A percentile compares a stretch with the other conserved stretches of the same genome.
Evolutionary conservation across 2,888 invertebrate species (phyloP).

Genomic region (Noctua janthe): DNA sequence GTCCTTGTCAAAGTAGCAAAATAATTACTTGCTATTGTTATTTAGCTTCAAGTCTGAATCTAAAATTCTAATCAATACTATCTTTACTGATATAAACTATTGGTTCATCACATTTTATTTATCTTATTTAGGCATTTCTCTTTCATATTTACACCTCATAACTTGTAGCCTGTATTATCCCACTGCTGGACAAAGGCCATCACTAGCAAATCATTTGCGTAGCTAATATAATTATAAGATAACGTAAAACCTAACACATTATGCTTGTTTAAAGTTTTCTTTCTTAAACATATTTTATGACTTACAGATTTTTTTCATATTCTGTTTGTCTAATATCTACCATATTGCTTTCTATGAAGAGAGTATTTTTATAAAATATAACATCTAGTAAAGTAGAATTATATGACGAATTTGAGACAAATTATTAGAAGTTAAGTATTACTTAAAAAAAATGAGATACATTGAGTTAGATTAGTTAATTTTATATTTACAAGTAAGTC

Average conservation of each 20-base stretch:
- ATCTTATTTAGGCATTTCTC: background rate
- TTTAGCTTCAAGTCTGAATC: background rate
- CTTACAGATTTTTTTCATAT: background rate
- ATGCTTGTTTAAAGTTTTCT: background rate
- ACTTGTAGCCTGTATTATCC: background rate
- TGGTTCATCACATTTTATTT: background rate
- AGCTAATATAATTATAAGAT: background rate
- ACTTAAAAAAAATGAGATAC: background rate
- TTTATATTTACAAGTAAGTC: no score
- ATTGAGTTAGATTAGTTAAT: background rate
- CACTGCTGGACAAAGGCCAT: background rate
- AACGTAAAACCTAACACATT: background rate
- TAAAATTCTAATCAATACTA: conserved; percentile 3
- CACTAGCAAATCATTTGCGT: no score
- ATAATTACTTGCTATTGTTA: background rate
- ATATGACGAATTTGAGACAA: background rate
- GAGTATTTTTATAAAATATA: background rate
- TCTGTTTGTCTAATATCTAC: background rate
- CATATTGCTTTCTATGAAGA: background rate
- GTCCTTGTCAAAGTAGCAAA: background rate
- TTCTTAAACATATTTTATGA: background rate
- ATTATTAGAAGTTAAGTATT: background rate
- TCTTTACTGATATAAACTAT: background rate
- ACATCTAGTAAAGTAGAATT: background rate
- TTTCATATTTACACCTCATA: background rate